Conservation (phyloP, 2,888 invertebrate species). For the Notodonta dromedarius region DNA sequence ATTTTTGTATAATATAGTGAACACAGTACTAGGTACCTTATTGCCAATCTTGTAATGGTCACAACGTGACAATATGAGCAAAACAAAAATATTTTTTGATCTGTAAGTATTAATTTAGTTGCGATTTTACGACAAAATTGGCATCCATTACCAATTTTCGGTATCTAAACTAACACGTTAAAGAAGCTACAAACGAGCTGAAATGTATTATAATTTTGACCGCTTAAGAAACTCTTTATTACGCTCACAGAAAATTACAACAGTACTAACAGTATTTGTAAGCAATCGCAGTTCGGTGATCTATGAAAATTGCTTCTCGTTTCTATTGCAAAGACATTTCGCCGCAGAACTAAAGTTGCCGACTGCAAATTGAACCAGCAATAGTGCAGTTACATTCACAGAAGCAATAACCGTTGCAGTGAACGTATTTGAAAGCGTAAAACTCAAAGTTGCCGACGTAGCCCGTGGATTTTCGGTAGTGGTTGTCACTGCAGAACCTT, state of each 20-base stretch:
- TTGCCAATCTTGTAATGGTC: too few species aligned
- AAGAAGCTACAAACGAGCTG: too few species aligned
- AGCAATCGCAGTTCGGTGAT: not conserved
- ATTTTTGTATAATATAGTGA: too few species aligned
- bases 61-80: too few species aligned
- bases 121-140: too few species aligned
- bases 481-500: not conserved
- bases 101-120: too few species aligned
- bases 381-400: not conserved
- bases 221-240: not conserved
- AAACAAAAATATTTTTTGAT: too few species aligned
- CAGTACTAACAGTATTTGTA: not conserved
- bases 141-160: too few species aligned
- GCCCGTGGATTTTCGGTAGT: not conserved
- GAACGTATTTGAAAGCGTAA: constrained; percentile 2
- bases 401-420: constrained; percentile 4
- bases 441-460: not conserved
- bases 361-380: constrained; percentile 1
- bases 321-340: constrained; percentile 1
- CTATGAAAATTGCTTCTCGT: not conserved
- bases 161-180: too few species aligned
- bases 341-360: not conserved
- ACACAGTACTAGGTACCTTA: too few species aligned
- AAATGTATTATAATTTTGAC: too few species aligned
- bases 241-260: not conserved